Evolutionary conservation across 1,140 invertebrate species (phyloP), one percentile per base, ranked within the genome.

Genomic region (Drosophila kepulauana): DNA sequence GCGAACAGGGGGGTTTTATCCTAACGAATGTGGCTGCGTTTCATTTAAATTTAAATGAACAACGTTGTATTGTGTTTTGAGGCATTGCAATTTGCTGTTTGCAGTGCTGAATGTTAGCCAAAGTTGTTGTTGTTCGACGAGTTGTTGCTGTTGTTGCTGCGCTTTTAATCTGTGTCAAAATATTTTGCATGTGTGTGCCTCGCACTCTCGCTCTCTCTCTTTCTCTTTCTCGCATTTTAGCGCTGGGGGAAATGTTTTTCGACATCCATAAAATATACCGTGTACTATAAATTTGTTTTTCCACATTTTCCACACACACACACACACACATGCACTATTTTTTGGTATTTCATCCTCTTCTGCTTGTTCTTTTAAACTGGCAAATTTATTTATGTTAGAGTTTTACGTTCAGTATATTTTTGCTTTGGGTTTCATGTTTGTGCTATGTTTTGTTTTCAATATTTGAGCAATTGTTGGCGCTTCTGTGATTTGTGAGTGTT

Each of bases 91-190:
- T 65, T 65, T 48, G 43, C 20, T 70, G 67, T 75, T 71, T 57
- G 43, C 4, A 10, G 43, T 33, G 54, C 35, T 41, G 54, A 57
- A 57, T 57, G 54, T 57, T 57, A 20, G 54, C 33, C 16, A 41
- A 10, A 15, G 35, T 20, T 66, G 46, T 41, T 75, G 52, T 15
- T 64, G 20, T 20, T 68, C 8, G 20, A 25, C 20, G 20, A 25
- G 20, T 30, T 57, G 8, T 38, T 66, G 43, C 48, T 71, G 71
- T 8, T 70, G 61, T 57, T 57, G 49, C 58, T 69, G 52, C 45
- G 71, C 78, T 80, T 80, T 80, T 80, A 78, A 80, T 80, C 78
- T 80, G 78, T 80, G 78, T 80, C 78, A 80, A 80, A 80, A 78
- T 75, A 80, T 80, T 78, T 80, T 70, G 41, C 61, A 58, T 80